Conservation (phyloP, 2,888 invertebrate genomes). For the Erebia aethiops region DNA sequence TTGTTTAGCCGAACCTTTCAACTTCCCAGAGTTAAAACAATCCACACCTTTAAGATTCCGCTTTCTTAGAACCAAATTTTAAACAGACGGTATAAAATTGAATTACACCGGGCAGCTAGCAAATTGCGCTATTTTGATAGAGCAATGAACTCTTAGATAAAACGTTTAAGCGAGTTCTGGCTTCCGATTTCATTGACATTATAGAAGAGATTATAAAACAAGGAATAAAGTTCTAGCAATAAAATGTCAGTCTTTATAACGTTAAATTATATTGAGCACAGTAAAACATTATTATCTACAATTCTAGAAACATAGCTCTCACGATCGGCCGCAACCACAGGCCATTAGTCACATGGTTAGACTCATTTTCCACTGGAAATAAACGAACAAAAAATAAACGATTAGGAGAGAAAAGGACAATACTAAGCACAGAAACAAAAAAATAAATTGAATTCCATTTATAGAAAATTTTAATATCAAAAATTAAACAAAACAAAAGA, state of each 20-base stretch:
- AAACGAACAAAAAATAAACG: slow-evolving; percentile 34
- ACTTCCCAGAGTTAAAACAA: slow-evolving; percentile 44
- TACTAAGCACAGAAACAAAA: slow-evolving; percentile 19
- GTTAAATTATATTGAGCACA: slow-evolving; percentile 35
- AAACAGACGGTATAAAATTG: slow-evolving; percentile 32
- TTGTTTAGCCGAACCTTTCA: slow-evolving; percentile 45
- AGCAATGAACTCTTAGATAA: slow-evolving; percentile 37
- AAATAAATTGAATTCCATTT: slow-evolving; percentile 5
- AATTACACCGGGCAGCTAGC: slow-evolving; percentile 27
- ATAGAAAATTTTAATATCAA: neutral
- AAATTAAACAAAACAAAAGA: slow-evolving; percentile 7
- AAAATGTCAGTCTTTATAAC: slow-evolving; percentile 27
- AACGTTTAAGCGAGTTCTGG: slow-evolving; percentile 34
- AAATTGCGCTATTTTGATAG: slow-evolving; percentile 31
- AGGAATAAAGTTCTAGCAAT: slow-evolving; percentile 20
- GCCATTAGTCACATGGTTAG: slow-evolving; percentile 60
- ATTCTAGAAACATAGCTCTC: slow-evolving; percentile 57
- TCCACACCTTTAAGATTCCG: slow-evolving; percentile 42
- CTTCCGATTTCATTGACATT: slow-evolving; percentile 35
- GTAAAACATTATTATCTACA: slow-evolving; percentile 49
- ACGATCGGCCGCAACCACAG: slow-evolving; percentile 55
- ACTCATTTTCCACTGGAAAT: slow-evolving; percentile 39
- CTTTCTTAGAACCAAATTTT: slow-evolving; percentile 37
- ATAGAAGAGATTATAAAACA: slow-evolving; percentile 25
- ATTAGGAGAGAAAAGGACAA: slow-evolving; percentile 26